phyloP scores from a whole-genome alignment of 2,888 invertebrate species.

The Muschampia plurimacula region DNA sequence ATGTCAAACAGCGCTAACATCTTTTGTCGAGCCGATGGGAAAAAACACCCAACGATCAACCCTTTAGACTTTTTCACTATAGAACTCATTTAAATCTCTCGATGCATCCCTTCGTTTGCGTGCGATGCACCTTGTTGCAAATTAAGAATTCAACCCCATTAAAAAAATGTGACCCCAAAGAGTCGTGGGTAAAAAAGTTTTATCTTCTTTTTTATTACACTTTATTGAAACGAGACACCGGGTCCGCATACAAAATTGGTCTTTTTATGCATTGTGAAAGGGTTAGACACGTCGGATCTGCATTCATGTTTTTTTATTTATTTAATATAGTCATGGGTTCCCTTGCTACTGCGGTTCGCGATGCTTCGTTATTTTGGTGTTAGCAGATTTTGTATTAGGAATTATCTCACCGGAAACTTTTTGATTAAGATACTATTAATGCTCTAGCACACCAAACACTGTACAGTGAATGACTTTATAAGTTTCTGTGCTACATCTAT shows the following conservation, averaged over 20 bases:
- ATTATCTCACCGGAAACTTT: slow-evolving; percentile 16
- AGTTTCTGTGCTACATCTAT: too few species aligned
- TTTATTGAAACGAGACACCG: slow-evolving; percentile 85
- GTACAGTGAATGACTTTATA: too few species aligned
- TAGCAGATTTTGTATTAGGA: slow-evolving; percentile 55
- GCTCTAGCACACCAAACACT: neutral
- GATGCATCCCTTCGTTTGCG: slow-evolving; percentile 66
- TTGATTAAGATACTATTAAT: neutral
- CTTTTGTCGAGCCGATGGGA: slow-evolving; percentile 73
- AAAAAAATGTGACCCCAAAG: slow-evolving; percentile 82
- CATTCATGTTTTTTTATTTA: slow-evolving; percentile 64
- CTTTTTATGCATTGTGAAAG: slow-evolving; percentile 61
- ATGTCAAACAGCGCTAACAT: slow-evolving; percentile 71
- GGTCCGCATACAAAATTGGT: slow-evolving; percentile 82
- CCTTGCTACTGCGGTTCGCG: slow-evolving; percentile 73
- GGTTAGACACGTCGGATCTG: slow-evolving; percentile 56
- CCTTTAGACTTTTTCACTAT: slow-evolving; percentile 74
- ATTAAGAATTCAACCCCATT: slow-evolving; percentile 78
- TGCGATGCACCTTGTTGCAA: slow-evolving; percentile 85
- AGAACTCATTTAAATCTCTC: slow-evolving; percentile 80
- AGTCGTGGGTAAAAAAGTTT: slow-evolving; percentile 82
- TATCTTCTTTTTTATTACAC: slow-evolving; percentile 73
- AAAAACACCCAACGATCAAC: slow-evolving; percentile 64
- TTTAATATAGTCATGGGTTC: slow-evolving; percentile 48
- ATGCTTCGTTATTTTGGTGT: slow-evolving; percentile 78